Base-by-base conservation (phyloP, 2,113 vertebrate genomes). In the Salvelinus alpinus region DNA sequence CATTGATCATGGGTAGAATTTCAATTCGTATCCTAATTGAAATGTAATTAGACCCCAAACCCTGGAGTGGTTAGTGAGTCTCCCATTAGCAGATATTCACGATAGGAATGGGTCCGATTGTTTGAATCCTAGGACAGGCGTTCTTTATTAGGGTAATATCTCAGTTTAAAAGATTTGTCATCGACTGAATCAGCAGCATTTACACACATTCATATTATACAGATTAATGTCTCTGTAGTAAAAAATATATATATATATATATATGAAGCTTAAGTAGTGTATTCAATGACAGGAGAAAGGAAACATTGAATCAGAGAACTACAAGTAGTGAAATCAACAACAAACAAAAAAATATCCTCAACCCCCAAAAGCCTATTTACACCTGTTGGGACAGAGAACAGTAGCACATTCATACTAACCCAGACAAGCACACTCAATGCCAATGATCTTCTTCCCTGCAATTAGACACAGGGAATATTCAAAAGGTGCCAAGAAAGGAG, bases 181-280 rank as follows among this genome's bases (percentile, higher is more conserved):
- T 11, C 9, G 75, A 84, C 75, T 80, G 74, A 88, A 86, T 87
- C 86, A 89, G 89, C 90, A 90, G 88, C 88, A 92, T 90, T 88
- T 91, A 91, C 85, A 88, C 8, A 38, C 80, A 88, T 89, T 80
- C 85, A 88, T 89, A 87, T 86, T 80, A 88, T 86, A 91, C 85
- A 89, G 80, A 82, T 86, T 89, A 88, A 88, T 84, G 84, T 51
- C 78, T 88, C 90, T 86, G 86, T 82, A n/a, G 57, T 79, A 77
- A 78, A 77, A 64, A 14, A 80, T 76, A 57, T 5, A 1, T 25
- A 27, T 2, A 27, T 2, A 27, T 27, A 16, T 68, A 44, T 44
- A 8, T 2, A 38, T 38, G 82, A 38, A 88, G 87, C 82, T 88
- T 86, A 82, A 82, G 84, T 84, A 80, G 80, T 89, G 80, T 83